phyloP scores from a whole-genome alignment of 2,888 invertebrate genomes.

The Rugalucina vietnamica region DNA sequence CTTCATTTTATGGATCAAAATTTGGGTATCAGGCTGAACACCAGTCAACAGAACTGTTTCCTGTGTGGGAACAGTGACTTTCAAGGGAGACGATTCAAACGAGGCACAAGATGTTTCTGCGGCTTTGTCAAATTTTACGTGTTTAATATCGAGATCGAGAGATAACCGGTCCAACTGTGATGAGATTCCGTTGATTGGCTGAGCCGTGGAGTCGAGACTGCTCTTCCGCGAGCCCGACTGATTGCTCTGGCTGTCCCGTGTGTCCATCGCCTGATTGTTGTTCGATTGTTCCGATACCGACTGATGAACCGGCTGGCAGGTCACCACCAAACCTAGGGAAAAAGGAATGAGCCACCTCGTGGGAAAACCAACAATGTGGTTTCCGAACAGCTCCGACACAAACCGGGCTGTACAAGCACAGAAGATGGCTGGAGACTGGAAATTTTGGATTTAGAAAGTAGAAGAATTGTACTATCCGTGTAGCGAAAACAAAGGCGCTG shows the following conservation, averaged over 20 bases:
- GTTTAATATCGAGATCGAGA: constrained; percentile 67
- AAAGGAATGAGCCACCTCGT: too few relatives aligned
- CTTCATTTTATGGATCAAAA: constrained; percentile 71
- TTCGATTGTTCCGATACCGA: constrained; percentile 46
- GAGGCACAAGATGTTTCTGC: constrained; percentile 71
- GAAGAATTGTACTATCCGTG: too few relatives aligned
- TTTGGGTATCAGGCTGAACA: constrained; percentile 69
- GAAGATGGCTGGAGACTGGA: too few relatives aligned
- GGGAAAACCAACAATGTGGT: too few relatives aligned
- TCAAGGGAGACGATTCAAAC: constrained; percentile 69
- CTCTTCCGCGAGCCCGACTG: constrained; percentile 6
- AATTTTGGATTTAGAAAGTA: too few relatives aligned
- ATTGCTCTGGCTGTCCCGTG: background rate
- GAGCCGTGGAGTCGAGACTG: background rate
- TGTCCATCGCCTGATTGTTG: background rate
- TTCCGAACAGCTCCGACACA: too few relatives aligned
- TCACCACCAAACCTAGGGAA: constrained; percentile 70
- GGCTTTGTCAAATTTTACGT: constrained; percentile 72
- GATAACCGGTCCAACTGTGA: constrained; percentile 20
- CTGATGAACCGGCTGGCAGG: constrained; percentile 74
- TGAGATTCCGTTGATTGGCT: constrained; percentile 13
- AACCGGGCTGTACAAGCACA: too few relatives aligned
- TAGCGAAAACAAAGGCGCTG: too few relatives aligned
- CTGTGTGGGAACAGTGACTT: constrained; percentile 73
- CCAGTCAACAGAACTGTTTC: constrained; percentile 75